Conservation (phyloP, 64 coral and sea anemone species). For the Montipora efflorescens region DNA sequence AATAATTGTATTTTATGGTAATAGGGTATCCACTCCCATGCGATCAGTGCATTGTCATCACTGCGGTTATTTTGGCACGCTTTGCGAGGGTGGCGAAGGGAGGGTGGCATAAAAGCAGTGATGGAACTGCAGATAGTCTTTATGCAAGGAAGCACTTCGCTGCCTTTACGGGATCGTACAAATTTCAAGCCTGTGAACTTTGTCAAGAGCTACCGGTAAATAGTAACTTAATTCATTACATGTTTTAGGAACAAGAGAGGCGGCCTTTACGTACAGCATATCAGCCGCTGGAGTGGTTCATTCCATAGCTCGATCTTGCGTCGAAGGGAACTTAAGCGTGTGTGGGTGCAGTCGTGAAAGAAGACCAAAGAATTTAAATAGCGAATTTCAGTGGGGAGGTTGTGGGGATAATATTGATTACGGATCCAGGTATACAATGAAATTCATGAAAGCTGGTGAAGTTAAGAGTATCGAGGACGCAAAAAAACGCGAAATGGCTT, state of each 20-base stretch:
- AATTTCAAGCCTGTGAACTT: not conserved
- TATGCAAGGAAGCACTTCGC: no score
- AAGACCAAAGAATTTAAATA: conserved; percentile 13
- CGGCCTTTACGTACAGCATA: conserved; percentile 82
- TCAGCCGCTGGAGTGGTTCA: conserved; percentile 75
- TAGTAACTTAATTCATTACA: not conserved
- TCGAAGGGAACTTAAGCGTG: conserved; percentile 74
- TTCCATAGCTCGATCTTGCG: conserved; percentile 76
- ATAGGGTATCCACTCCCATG: no score
- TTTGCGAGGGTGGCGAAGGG: no score
- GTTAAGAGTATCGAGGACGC: not conserved
- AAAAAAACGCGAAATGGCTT: not conserved
- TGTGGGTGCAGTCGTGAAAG: conserved; percentile 59
- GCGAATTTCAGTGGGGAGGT: conserved; percentile 51
- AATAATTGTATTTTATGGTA: no score
- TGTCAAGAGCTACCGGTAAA: not conserved
- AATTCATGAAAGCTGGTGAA: conserved; percentile 69
- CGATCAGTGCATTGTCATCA: no score
- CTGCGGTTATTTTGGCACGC: no score
- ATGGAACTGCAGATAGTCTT: no score
- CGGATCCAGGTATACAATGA: conserved; percentile 21
- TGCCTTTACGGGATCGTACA: not conserved
- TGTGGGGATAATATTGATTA: conserved; percentile 71
- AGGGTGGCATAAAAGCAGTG: no score
- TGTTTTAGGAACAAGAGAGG: conserved; percentile 67